phyloP scores from a whole-genome alignment of 1,140 invertebrate genomes.

The Sinella curviseta region DNA sequence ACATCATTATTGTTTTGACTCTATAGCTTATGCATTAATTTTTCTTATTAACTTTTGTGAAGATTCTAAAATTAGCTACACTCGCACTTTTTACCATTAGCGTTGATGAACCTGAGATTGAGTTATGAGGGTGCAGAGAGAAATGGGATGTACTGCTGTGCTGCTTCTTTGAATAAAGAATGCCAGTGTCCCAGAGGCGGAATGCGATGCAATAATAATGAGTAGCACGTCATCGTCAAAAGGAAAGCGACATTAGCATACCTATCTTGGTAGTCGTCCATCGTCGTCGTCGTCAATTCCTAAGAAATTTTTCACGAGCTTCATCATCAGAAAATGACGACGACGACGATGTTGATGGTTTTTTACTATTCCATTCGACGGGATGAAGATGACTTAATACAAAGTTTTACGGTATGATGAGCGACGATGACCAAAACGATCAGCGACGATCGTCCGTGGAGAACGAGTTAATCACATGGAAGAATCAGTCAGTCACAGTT shows the following conservation, averaged over 20 bases:
- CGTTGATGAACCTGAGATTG: not conserved
- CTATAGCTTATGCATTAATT: no score
- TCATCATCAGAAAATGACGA: not conserved
- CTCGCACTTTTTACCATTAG: not conserved
- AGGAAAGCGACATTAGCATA: constrained; percentile 10
- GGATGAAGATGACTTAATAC: constrained; percentile 40
- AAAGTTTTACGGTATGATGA: constrained; percentile 19
- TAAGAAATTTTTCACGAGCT: not conserved
- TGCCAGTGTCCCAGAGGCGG: not conserved
- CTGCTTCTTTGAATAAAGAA: not conserved
- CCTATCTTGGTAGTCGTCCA: not conserved
- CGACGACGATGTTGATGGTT: not conserved
- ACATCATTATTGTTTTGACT: no score
- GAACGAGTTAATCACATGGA: constrained; percentile 28
- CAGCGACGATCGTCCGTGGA: constrained; percentile 11
- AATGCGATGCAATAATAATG: not conserved
- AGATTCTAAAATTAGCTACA: constrained; percentile 22
- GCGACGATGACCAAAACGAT: constrained; percentile 31
- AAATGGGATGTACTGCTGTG: not conserved
- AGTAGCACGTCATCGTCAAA: not conserved
- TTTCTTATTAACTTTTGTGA: no score
- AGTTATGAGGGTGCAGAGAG: no score
- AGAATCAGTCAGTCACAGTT: constrained; percentile 40
- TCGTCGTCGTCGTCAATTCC: not conserved
- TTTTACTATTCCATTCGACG: not conserved